Percentiles rank a stretch among this genome's conserved stretches.
These are phyloP conservation scores for Pseudanteris insignis DNA, from an alignment of 2,888 invertebrate species.

Conservation along the genomic window DNA sequence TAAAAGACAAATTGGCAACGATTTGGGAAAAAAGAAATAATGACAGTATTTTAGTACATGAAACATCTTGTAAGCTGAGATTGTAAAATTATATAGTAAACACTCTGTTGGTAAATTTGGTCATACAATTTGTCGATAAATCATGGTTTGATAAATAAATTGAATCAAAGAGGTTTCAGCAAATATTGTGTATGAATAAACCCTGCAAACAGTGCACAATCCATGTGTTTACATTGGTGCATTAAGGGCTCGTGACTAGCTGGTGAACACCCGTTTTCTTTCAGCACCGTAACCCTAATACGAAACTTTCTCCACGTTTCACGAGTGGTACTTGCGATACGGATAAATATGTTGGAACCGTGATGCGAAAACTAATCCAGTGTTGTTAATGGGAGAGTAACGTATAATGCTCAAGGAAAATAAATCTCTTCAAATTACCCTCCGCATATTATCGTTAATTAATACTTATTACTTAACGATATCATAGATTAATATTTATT, in stretches of 20 bases:
- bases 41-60: too few relatives aligned
- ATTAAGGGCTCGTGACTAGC: conserved; percentile 29
- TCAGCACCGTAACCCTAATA: conserved; percentile 21
- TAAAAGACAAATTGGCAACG: too few relatives aligned
- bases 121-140: conserved; percentile 2
- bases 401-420: too few relatives aligned
- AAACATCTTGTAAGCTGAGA: too few relatives aligned
- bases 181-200: conserved; percentile 24
- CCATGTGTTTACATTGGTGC: conserved; percentile 23
- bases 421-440: too few relatives aligned
- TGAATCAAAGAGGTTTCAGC: conserved; percentile 4
- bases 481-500: too few relatives aligned
- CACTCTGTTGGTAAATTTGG: too few relatives aligned
- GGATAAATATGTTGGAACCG: conserved; percentile 12
- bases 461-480: too few relatives aligned
- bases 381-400: too few relatives aligned
- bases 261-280: conserved; percentile 29
- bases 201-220: conserved; percentile 11
- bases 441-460: too few relatives aligned
- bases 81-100: conserved; percentile 2
- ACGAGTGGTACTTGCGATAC: conserved; percentile 17
- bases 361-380: conserved; percentile 11
- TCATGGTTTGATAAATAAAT: conserved; percentile 22
- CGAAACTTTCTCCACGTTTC: conserved; percentile 13
- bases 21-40: too few relatives aligned